These are phyloP conservation scores for Sesamia inferens DNA, from an alignment of 2,888 invertebrate genomes.

Conservation along the genomic window DNA sequence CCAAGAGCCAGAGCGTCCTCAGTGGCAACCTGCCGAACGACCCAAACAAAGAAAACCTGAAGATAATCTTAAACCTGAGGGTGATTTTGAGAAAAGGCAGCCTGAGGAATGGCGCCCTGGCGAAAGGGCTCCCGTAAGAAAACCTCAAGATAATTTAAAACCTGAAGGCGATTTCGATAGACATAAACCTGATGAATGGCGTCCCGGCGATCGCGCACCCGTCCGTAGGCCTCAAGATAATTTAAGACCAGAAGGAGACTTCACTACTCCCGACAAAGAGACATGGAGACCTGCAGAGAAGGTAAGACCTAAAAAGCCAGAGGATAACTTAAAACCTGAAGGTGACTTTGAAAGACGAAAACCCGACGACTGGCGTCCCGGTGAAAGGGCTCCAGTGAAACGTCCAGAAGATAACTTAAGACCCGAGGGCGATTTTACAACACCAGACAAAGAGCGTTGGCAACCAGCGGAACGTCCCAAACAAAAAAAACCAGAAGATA, in stretches of 20 bases:
- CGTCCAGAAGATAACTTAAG: slow-evolving; percentile 36
- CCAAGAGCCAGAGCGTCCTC: slow-evolving; percentile 86
- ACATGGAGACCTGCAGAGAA: slow-evolving; percentile 88
- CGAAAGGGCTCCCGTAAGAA: slow-evolving; percentile 81
- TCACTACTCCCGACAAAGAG: slow-evolving; percentile 84
- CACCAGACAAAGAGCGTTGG: slow-evolving; percentile 79
- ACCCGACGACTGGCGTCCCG: slow-evolving; percentile 1
- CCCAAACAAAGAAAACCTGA: slow-evolving; percentile 88
- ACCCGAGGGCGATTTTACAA: slow-evolving; percentile 56
- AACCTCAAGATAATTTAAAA: slow-evolving; percentile 88
- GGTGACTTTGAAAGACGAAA: slow-evolving; percentile 88
- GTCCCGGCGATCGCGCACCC: slow-evolving; percentile 84
- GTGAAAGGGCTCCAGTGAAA: slow-evolving; percentile 4
- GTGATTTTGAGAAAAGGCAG: slow-evolving; percentile 85
- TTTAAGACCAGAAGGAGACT: slow-evolving; percentile 59
- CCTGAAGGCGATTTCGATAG: slow-evolving; percentile 89
- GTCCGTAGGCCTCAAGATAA: slow-evolving; percentile 88
- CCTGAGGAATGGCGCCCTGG: slow-evolving; percentile 87
- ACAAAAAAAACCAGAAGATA: slow-evolving; percentile 82
- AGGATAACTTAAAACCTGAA: slow-evolving; percentile 88
- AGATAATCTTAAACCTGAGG: slow-evolving; percentile 91
- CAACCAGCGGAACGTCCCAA: slow-evolving; percentile 80
- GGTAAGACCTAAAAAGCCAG: slow-evolving; percentile 74
- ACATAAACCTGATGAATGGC: slow-evolving; percentile 77
- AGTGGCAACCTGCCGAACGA: slow-evolving; percentile 90